Base-by-base conservation (phyloP, 2,888 invertebrate species). In the Sipha maydis region DNA sequence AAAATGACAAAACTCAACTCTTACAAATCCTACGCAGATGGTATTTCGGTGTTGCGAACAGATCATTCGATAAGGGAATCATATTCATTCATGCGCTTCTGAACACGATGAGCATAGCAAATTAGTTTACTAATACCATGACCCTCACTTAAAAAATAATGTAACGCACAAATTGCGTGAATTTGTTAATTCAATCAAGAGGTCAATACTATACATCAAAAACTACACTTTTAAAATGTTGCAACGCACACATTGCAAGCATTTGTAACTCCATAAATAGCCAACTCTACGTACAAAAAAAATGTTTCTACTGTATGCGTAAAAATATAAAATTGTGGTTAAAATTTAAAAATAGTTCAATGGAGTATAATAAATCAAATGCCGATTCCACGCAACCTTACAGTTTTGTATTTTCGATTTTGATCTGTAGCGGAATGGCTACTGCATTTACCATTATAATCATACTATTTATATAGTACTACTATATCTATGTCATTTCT, bases 1-100 rank as follows among this genome's bases (percentile, higher is more conserved):
- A 28, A 61, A 80, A 48, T 7, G 31, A 77, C 11, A 69, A 41
- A 8, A 21, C 41, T 11, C 5, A 28, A 21, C 28, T 69, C 7
- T 69, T 82, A 69, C 41, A 28, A 41, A 82, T 82, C 31, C 41
- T 19, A 82, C 82, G 41, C 48, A n/a, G 69, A n/a, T n/a, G 19
- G 71, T 28, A 19, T 82, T 82, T 19, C 28, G 9, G 80, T 71
- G 31, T 83, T 83, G 14, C 71, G 25, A 83, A 25, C 82, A 48
- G 31, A 83, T 83, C 48, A 31, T 71, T 71, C 31, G 31, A 83
- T 71, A 31, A 83, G 31, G 14, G 69, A 71, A 71, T 69, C 31
- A 21, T 21, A 71, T 48, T 31, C 48, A 25, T 83, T 48, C 25
- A 8, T 19, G 31, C 25, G 25, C 21, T 31, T 8, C 25, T 54